Conservation (phyloP, 2,797 vertebrate genomes). For the Phrynocephalus vlangalii region DNA sequence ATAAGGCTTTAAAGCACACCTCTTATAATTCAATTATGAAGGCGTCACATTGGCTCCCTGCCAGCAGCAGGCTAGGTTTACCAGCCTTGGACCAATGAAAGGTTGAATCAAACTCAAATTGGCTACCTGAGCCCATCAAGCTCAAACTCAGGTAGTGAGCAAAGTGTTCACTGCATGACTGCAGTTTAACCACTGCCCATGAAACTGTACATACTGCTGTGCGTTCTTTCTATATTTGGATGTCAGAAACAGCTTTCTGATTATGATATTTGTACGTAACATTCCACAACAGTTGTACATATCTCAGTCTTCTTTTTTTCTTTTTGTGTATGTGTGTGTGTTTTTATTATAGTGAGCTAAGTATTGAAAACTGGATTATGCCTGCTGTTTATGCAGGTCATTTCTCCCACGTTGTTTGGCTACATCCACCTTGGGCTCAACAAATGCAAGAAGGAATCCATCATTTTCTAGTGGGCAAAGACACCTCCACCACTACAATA, state of each 20-base stretch:
- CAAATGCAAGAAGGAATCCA: constrained; percentile 80
- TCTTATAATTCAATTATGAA: no score
- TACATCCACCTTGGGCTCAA: constrained; percentile 91
- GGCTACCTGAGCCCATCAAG: no score
- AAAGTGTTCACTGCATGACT: no score
- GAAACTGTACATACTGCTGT: background rate
- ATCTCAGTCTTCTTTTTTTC: constrained; percentile 24
- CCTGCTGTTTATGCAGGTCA: constrained; percentile 97
- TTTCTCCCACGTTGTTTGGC: constrained; percentile 89
- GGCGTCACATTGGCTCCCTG: no score
- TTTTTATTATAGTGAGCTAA: constrained; percentile 81
- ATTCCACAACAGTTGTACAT: background rate
- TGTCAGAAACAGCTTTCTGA: background rate
- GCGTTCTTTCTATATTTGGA: accelerated
- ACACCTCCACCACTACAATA: constrained; percentile 82
- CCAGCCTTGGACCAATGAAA: no score
- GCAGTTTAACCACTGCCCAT: no score
- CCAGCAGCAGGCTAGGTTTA: no score
- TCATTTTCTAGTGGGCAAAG: constrained; percentile 80
- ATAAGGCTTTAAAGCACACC: no score
- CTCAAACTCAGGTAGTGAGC: no score
- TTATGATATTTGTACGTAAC: background rate
- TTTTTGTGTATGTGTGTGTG: background rate
- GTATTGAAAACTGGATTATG: constrained; percentile 99
- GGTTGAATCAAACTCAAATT: no score